These are phyloP conservation scores for Eretmodus cyanostictus DNA, from an alignment of 2,113 vertebrate genomes.

Conservation along the genomic window DNA sequence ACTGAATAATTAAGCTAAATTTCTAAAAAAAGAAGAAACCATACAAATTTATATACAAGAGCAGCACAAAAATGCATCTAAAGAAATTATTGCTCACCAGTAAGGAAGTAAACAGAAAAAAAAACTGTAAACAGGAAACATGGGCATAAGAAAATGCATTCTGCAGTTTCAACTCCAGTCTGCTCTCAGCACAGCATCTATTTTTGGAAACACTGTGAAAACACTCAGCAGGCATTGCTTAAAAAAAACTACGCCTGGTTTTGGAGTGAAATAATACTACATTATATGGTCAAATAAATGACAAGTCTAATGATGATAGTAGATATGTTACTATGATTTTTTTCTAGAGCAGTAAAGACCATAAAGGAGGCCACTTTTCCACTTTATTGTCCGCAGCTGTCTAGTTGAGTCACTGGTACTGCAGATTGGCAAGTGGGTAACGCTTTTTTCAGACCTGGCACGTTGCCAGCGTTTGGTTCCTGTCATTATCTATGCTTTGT, in stretches of 20 bases:
- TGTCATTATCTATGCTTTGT: slow-evolving; percentile 67
- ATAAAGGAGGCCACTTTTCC: slow-evolving; percentile 12
- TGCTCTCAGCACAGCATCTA: slow-evolving; percentile 45
- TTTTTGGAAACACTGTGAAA: slow-evolving; percentile 54
- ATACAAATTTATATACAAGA: background rate
- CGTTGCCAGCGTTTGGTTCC: slow-evolving; percentile 42
- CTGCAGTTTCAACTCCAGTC: slow-evolving; percentile 49
- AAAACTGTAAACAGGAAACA: slow-evolving; percentile 68
- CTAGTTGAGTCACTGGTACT: slow-evolving; percentile 26
- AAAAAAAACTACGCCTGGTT: background rate
- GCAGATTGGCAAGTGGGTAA: slow-evolving; percentile 22
- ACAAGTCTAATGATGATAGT: slow-evolving; percentile 26
- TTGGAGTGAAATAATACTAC: background rate
- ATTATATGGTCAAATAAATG: slow-evolving; percentile 31
- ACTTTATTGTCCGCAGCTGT: slow-evolving; percentile 41
- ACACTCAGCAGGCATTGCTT: slow-evolving; percentile 4
- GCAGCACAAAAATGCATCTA: slow-evolving; percentile 4
- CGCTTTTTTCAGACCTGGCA: background rate
- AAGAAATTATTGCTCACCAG: slow-evolving; percentile 20
- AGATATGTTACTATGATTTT: slow-evolving; percentile 20
- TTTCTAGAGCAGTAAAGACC: slow-evolving; percentile 17
- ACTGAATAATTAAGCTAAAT: background rate
- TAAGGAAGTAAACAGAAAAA: slow-evolving; percentile 48
- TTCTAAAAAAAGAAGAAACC: background rate
- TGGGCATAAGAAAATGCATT: slow-evolving; percentile 63